Evolutionary conservation across 2,888 invertebrate genomes (phyloP).

Genomic region (Conops quadrifasciatus): DNA sequence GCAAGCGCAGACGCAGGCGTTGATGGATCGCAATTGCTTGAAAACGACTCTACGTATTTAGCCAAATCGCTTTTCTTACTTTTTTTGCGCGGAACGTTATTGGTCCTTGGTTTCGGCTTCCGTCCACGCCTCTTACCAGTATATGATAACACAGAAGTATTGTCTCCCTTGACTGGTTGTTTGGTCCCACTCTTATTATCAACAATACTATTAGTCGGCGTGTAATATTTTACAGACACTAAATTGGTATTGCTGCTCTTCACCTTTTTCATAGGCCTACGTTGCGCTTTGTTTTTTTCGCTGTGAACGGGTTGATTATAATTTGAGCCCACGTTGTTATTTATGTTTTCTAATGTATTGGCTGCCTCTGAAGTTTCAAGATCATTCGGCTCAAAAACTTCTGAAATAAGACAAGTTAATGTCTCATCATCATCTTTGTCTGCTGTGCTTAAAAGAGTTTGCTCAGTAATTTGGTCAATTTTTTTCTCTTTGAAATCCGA

Average conservation of each 20-base stretch:
- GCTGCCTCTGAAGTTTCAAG: constrained; percentile 40
- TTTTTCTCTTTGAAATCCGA: constrained; percentile 1
- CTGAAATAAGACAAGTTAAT: constrained; percentile 21
- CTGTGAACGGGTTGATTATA: neutral
- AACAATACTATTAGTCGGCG: constrained; percentile 19
- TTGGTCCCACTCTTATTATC: constrained; percentile 33
- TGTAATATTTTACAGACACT: neutral
- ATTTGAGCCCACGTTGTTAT: constrained; percentile 26
- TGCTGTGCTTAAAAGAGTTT: constrained; percentile 28
- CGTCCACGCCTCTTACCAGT: constrained; percentile 49
- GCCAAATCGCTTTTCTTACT: constrained; percentile 49
- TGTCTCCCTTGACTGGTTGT: constrained; percentile 32
- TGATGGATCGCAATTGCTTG: constrained; percentile 42
- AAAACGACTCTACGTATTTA: constrained; percentile 50
- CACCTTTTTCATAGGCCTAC: no score
- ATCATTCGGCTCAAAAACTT: constrained; percentile 18
- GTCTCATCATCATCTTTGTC: constrained; percentile 39
- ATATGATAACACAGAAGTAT: constrained; percentile 8
- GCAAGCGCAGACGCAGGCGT: constrained; percentile 39
- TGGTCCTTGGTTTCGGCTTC: constrained; percentile 43
- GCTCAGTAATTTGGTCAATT: neutral
- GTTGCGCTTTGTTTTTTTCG: neutral
- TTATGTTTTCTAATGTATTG: constrained; percentile 42
- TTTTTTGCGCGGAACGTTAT: neutral
- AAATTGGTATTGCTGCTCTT: no score